Evolutionary conservation across 1,140 invertebrate genomes (phyloP).

Genomic region (Calephelis virginiensis): DNA sequence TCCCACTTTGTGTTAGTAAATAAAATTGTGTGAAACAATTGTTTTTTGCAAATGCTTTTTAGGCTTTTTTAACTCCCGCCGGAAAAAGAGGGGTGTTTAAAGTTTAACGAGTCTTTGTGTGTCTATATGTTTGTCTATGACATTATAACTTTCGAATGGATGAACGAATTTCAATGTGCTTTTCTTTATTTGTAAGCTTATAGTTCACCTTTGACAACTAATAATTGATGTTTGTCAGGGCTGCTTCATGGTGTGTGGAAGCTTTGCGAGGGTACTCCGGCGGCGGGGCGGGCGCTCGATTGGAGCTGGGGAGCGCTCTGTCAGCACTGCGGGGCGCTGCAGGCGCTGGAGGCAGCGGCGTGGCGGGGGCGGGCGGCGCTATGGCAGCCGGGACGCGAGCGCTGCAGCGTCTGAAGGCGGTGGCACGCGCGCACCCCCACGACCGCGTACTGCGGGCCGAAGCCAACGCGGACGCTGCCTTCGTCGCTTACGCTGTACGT

Average conservation of each 20-base stretch:
- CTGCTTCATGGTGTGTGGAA: slow-evolving; percentile 72
- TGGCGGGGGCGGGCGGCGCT: slow-evolving; percentile 28
- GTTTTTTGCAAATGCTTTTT: too few relatives aligned
- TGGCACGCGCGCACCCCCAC: slow-evolving; percentile 50
- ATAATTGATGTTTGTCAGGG: slow-evolving; percentile 28
- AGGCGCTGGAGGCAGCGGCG: slow-evolving; percentile 32
- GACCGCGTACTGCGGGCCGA: slow-evolving; percentile 57
- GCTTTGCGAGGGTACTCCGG: slow-evolving; percentile 65
- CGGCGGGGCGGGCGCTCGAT: slow-evolving; percentile 61
- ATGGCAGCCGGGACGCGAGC: slow-evolving; percentile 41
- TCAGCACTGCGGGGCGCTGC: slow-evolving; percentile 52
- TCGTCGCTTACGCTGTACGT: slow-evolving; percentile 67
- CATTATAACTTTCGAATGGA: too few relatives aligned
- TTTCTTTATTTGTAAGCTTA: not conserved
- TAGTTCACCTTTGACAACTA: not conserved
- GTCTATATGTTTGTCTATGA: too few relatives aligned
- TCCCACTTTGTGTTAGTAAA: too few relatives aligned
- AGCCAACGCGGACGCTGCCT: slow-evolving; percentile 68
- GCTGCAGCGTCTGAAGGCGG: slow-evolving; percentile 60
- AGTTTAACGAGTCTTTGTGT: too few relatives aligned
- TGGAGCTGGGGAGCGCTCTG: slow-evolving; percentile 66
- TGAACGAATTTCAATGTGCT: too few relatives aligned
- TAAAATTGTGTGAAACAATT: too few relatives aligned
- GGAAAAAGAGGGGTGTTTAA: too few relatives aligned
- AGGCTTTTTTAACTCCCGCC: too few relatives aligned